A percentile compares a stretch with the other conserved stretches of the same genome.
phyloP scores from a whole-genome alignment of 2,888 invertebrate genomes.

The Lasioglossum marginatum region DNA sequence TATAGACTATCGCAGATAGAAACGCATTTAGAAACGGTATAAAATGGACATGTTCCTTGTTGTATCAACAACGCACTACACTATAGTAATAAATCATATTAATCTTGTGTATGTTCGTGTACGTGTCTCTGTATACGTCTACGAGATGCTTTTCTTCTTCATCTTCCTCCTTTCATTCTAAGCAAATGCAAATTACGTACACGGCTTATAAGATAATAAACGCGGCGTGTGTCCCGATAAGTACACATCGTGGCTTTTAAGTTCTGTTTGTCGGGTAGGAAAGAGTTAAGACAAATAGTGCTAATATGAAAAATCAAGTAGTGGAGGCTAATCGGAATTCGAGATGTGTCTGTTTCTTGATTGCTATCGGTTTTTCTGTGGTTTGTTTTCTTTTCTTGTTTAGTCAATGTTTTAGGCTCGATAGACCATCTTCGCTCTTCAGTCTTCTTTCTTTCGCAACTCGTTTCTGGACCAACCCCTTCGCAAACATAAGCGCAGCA shows the following conservation, averaged over 20 bases:
- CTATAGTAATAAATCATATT: slow-evolving; percentile 53
- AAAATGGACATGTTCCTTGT: slow-evolving; percentile 80
- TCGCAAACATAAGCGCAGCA: slow-evolving; percentile 54
- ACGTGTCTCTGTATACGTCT: slow-evolving; percentile 16
- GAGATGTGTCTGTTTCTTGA: slow-evolving; percentile 57
- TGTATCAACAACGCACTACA: slow-evolving; percentile 51
- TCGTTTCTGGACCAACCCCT: slow-evolving; percentile 50
- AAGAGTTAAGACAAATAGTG: slow-evolving; percentile 68
- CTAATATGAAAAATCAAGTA: slow-evolving; percentile 57
- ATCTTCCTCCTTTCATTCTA: slow-evolving; percentile 30
- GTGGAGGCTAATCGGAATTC: slow-evolving; percentile 52
- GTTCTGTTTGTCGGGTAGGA: slow-evolving; percentile 48
- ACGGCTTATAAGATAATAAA: slow-evolving; percentile 43
- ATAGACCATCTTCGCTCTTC: slow-evolving; percentile 70
- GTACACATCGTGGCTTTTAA: slow-evolving; percentile 65
- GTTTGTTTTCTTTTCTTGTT: slow-evolving; percentile 32
- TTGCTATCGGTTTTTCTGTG: slow-evolving; percentile 16
- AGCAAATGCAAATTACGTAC: slow-evolving; percentile 49
- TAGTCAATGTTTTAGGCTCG: slow-evolving; percentile 70
- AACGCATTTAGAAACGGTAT: slow-evolving; percentile 83
- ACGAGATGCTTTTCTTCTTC: slow-evolving; percentile 37
- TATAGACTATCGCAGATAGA: slow-evolving; percentile 81
- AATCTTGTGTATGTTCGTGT: slow-evolving; percentile 1
- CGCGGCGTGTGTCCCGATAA: slow-evolving; percentile 62
- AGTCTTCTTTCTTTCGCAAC: slow-evolving; percentile 77